These are phyloP conservation scores for Proterorhinus semilunaris DNA, from an alignment of 2,113 vertebrate genomes.

Conservation along the genomic window DNA sequence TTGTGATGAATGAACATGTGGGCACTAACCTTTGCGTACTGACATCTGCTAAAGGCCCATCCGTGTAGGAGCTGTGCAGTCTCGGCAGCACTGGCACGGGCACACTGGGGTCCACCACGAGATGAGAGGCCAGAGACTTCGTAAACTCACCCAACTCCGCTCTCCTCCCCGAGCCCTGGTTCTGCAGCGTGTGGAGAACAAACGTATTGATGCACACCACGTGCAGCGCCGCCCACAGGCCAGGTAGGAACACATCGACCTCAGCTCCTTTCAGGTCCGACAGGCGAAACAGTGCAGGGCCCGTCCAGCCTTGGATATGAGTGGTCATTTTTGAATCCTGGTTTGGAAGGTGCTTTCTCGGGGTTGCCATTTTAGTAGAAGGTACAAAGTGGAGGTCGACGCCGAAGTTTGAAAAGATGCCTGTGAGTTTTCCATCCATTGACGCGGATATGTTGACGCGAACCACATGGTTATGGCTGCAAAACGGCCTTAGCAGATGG, in stretches of 20 bases:
- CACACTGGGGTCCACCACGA: slow-evolving; percentile 42
- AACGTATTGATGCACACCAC: slow-evolving; percentile 62
- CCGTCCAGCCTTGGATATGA: slow-evolving; percentile 60
- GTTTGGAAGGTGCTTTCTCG: background rate
- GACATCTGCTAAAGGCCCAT: slow-evolving; percentile 1
- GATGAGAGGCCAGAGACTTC: slow-evolving; percentile 54
- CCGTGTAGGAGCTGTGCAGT: slow-evolving; percentile 39
- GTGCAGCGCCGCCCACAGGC: slow-evolving; percentile 51
- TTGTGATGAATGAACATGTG: too few relatives aligned
- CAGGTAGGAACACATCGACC: slow-evolving; percentile 43
- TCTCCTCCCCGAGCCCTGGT: slow-evolving; percentile 15
- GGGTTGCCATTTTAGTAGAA: slow-evolving; percentile 6
- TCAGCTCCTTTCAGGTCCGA: slow-evolving; percentile 11
- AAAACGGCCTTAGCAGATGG: slow-evolving; percentile 60
- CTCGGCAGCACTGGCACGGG: slow-evolving; percentile 34
- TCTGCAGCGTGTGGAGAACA: slow-evolving; percentile 53
- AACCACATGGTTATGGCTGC: slow-evolving; percentile 40
- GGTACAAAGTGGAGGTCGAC: slow-evolving; percentile 42
- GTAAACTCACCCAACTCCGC: slow-evolving; percentile 43
- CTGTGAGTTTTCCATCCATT: slow-evolving; percentile 42
- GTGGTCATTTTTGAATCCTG: background rate
- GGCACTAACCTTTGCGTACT: slow-evolving; percentile 44
- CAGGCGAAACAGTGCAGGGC: slow-evolving; percentile 37
- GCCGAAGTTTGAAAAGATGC: slow-evolving; percentile 45
- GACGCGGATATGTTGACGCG: slow-evolving; percentile 58